phyloP scores from a whole-genome alignment of 1,140 invertebrate species.

The Drosophila rufa region DNA sequence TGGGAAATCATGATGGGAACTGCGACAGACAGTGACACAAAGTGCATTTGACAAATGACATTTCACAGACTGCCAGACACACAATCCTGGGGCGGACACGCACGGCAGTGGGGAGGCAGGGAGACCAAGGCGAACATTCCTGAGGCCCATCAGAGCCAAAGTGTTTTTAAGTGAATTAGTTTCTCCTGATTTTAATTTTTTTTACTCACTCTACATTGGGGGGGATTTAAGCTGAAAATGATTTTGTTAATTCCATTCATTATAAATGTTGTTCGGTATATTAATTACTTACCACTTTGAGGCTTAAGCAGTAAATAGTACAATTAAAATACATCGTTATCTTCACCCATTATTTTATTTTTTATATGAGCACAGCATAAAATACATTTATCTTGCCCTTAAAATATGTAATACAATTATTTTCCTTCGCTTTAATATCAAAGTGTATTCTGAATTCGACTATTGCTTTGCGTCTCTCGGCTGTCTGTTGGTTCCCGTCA shows the following conservation, averaged over 20 bases:
- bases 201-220: constrained; percentile 3
- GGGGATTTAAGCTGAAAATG: neutral
- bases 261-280: neutral
- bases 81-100: constrained; percentile 37
- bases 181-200: constrained; percentile 35
- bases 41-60: constrained; percentile 84
- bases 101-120: neutral
- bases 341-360: too few species aligned
- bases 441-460: constrained; percentile 5
- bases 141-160: constrained; percentile 67
- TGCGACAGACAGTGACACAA: constrained; percentile 75
- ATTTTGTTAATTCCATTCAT: neutral
- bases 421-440: too few species aligned
- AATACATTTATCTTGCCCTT: too few species aligned
- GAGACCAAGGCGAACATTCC: constrained; percentile 35
- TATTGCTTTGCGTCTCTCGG: neutral
- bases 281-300: neutral
- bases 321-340: neutral
- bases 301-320: too few species aligned
- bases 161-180: constrained; percentile 83
- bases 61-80: constrained; percentile 80
- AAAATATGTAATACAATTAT: too few species aligned
- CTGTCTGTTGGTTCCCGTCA: constrained; percentile 9
- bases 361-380: too few species aligned
- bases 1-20: constrained; percentile 52